Evolutionary conservation across 2,797 vertebrate species (phyloP).

Genomic region (Pipistrellus kuhlii): DNA sequence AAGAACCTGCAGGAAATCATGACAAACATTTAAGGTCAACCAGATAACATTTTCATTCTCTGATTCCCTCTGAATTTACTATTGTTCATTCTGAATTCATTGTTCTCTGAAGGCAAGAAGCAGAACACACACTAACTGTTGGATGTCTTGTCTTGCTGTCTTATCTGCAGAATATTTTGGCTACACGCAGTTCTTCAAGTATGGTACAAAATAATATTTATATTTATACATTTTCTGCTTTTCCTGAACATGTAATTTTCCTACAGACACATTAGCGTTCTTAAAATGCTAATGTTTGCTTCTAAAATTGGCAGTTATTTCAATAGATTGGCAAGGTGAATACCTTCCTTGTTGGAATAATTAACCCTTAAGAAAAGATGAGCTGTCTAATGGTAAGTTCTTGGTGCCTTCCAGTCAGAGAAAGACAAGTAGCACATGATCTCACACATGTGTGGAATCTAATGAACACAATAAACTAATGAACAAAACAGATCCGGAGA

Average conservation of each 20-base stretch:
- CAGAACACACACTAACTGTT: constrained; percentile 71
- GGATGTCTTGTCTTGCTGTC: constrained; percentile 63
- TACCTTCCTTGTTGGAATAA: constrained; percentile 57
- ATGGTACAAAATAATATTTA: constrained; percentile 54
- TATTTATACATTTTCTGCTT: constrained; percentile 58
- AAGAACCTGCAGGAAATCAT: constrained; percentile 65
- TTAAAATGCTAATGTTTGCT: constrained; percentile 55
- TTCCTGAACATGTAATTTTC: constrained; percentile 44
- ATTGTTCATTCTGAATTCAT: constrained; percentile 78
- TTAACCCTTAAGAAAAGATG: constrained; percentile 3
- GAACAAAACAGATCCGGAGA: too few relatives aligned
- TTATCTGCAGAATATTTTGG: constrained; percentile 60
- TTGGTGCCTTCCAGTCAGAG: neutral
- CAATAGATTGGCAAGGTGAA: neutral
- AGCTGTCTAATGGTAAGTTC: neutral
- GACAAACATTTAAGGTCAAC: constrained; percentile 77
- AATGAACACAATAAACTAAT: too few relatives aligned
- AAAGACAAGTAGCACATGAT: too few relatives aligned
- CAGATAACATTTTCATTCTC: constrained; percentile 74
- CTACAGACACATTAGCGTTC: constrained; percentile 25
- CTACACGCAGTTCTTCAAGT: constrained; percentile 53
- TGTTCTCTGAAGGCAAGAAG: constrained; percentile 69
- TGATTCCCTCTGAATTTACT: constrained; percentile 77
- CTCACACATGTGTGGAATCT: too few relatives aligned
- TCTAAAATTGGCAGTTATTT: constrained; percentile 52